A percentile compares a stretch with the other conserved stretches of the same genome.
Evolutionary conservation across 1,140 invertebrate species (phyloP).

Genomic region (Prorops nasuta): DNA sequence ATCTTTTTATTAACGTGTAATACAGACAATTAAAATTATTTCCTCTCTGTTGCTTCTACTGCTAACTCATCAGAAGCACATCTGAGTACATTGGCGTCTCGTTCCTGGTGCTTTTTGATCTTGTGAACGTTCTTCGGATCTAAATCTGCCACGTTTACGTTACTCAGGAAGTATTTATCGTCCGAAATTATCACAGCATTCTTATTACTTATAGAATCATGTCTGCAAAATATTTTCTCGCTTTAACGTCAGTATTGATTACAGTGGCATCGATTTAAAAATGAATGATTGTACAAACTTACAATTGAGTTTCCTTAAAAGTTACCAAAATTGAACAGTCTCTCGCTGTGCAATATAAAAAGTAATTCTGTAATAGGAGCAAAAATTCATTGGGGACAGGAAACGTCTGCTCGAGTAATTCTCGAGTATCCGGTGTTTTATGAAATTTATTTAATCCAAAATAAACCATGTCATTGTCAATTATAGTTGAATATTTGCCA

Average conservation of each 20-base stretch:
- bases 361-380: conserved; percentile 51
- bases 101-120: conserved; percentile 56
- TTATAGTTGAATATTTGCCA: conserved; percentile 26
- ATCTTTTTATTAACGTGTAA: too few species aligned
- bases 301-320: conserved; percentile 48
- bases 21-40: too few species aligned
- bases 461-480: conserved; percentile 42
- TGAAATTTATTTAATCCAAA: too few species aligned
- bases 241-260: too few species aligned
- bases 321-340: conserved; percentile 62
- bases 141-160: conserved; percentile 55
- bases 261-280: too few species aligned
- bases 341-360: conserved; percentile 57
- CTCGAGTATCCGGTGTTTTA: too few species aligned
- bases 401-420: too few species aligned
- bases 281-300: conserved; percentile 26
- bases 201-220: too few species aligned
- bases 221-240: too few species aligned
- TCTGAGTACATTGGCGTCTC: conserved; percentile 48
- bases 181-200: conserved; percentile 28
- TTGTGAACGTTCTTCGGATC: conserved; percentile 59
- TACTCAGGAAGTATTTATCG: conserved; percentile 45
- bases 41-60: too few species aligned
- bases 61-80: background rate
- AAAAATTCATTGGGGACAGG: conserved; percentile 22